A percentile compares a stretch with the other conserved stretches of the same genome.
Evolutionary conservation across 2,888 invertebrate genomes (phyloP).

Genomic region (Ommatoiulus sabulosus): DNA sequence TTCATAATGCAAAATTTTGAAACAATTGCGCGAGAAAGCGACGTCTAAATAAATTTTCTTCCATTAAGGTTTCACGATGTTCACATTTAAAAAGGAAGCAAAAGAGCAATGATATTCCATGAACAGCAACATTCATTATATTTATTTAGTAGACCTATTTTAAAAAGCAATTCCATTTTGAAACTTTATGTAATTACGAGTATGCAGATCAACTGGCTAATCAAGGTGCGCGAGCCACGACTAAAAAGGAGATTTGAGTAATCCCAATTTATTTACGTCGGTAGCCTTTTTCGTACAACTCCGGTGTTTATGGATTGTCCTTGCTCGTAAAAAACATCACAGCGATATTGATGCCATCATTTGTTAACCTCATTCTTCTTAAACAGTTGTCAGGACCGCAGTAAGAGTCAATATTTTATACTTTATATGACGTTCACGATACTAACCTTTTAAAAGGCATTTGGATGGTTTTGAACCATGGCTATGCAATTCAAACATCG

Average conservation of each 20-base stretch:
- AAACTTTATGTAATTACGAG: no score
- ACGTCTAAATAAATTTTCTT: not conserved
- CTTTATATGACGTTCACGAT: not conserved
- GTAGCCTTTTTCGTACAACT: no score
- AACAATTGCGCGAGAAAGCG: not conserved
- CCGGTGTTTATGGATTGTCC: not conserved
- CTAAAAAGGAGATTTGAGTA: no score
- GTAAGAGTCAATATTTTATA: not conserved
- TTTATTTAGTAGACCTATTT: no score
- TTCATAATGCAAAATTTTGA: not conserved
- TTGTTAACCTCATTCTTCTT: not conserved
- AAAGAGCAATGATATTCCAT: no score
- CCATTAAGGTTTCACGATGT: not conserved
- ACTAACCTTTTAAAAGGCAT: slow-evolving; percentile 20
- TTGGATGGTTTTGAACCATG: not conserved
- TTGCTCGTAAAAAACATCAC: not conserved
- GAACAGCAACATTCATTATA: no score
- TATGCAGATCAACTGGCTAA: no score
- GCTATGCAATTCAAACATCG: not conserved
- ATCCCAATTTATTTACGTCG: no score
- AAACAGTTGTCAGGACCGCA: not conserved
- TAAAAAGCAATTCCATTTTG: no score
- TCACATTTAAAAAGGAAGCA: no score
- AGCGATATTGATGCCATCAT: not conserved
- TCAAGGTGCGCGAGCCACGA: no score